A percentile compares a stretch with the other conserved stretches of the same genome.
Conservation (phyloP, 2,113 vertebrate genomes). For the Oncorhynchus clarkii region DNA sequence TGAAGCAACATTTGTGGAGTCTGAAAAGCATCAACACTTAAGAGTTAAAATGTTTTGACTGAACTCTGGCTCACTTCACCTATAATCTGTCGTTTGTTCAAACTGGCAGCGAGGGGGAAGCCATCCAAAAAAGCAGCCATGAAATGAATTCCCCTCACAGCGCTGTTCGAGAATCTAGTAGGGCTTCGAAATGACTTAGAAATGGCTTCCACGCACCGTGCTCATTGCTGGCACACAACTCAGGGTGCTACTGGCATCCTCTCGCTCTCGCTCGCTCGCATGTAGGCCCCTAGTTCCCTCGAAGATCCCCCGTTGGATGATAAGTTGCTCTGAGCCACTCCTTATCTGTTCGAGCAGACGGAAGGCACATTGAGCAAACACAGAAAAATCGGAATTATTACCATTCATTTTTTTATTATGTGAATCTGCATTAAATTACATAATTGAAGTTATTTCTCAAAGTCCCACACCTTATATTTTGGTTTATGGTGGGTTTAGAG, state of each 20-base stretch:
- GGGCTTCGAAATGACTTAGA: neutral
- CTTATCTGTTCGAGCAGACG: neutral
- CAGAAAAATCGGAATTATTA: no score
- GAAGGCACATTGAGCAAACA: neutral
- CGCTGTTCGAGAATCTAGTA: neutral
- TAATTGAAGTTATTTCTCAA: no score
- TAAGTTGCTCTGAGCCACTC: neutral
- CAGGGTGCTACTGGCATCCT: neutral
- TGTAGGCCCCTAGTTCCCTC: neutral
- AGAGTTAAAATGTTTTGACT: neutral
- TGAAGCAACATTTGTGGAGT: neutral
- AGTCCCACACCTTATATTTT: no score
- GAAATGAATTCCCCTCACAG: slow-evolving; percentile 13
- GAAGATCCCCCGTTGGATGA: neutral
- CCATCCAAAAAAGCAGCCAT: slow-evolving; percentile 15
- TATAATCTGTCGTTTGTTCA: neutral
- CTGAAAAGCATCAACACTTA: neutral
- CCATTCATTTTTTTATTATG: no score
- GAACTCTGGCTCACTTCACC: neutral
- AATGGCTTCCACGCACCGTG: neutral
- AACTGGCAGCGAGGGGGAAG: neutral
- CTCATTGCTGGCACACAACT: neutral
- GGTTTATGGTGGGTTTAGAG: no score
- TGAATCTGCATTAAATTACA: no score
- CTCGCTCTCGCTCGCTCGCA: neutral